phyloP scores from a whole-genome alignment of 2,113 vertebrate genomes.

The Catagonus wagneri region DNA sequence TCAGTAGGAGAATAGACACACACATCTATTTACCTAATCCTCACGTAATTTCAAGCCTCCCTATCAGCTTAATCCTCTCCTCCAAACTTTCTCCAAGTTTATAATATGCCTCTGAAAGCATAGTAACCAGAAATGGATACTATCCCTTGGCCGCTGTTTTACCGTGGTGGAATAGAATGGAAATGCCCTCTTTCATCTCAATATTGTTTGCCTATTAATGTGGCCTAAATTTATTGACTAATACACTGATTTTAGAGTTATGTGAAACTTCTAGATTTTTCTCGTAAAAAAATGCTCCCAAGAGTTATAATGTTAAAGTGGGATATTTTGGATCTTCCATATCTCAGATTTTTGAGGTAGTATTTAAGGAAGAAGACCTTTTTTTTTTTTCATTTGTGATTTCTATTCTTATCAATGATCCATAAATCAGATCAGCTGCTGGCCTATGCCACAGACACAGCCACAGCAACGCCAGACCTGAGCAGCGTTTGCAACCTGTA shows the following conservation, averaged over 20 bases:
- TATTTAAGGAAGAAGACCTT: background rate
- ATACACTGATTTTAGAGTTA: background rate
- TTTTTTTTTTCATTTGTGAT: constrained; percentile 10
- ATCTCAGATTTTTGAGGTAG: background rate
- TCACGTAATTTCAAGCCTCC: background rate
- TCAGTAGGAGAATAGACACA: background rate
- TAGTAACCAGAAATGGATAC: background rate
- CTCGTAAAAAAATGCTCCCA: background rate
- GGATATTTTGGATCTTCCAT: background rate
- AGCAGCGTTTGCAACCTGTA: too few relatives aligned
- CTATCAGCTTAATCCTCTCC: background rate
- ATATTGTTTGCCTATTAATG: background rate
- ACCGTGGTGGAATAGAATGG: background rate
- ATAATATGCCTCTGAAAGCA: background rate
- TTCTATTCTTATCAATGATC: background rate
- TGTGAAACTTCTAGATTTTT: background rate
- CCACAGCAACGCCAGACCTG: too few relatives aligned
- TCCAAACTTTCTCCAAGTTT: background rate
- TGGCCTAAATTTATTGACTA: background rate
- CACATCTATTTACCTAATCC: accelerated
- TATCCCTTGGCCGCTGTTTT: background rate
- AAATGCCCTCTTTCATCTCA: background rate
- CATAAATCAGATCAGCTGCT: background rate
- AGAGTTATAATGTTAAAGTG: background rate
- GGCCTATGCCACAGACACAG: too few relatives aligned